Percentiles rank a stretch among this genome's conserved stretches.
These are phyloP conservation scores for Leuctra nigra DNA, from an alignment of 2,888 invertebrate species.

Conservation along the genomic window DNA sequence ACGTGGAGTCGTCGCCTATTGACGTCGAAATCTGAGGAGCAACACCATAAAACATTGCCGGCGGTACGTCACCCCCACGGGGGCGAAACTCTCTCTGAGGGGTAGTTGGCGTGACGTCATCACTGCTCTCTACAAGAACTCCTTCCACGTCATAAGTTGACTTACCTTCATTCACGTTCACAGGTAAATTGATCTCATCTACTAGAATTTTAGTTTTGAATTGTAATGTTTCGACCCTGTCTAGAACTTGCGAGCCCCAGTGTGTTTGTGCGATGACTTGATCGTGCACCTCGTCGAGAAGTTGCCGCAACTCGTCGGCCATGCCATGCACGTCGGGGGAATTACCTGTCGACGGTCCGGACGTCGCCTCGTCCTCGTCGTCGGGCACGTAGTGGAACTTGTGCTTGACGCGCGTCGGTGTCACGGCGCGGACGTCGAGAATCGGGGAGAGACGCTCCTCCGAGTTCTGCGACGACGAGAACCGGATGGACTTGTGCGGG, in stretches of 20 bases:
- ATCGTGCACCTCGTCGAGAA: conserved; percentile 41
- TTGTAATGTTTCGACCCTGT: conserved; percentile 27
- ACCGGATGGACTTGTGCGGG: conserved; percentile 19
- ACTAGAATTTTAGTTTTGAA: conserved; percentile 22
- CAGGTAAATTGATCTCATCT: conserved; percentile 17
- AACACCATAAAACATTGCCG: conserved; percentile 15
- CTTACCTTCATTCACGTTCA: conserved; percentile 27
- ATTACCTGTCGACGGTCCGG: conserved; percentile 40
- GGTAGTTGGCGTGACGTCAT: neutral
- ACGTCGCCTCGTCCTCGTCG: conserved; percentile 28
- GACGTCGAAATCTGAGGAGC: conserved; percentile 14
- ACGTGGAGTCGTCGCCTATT: neutral
- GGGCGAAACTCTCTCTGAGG: conserved; percentile 11
- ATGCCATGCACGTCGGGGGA: conserved; percentile 41
- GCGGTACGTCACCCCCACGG: neutral
- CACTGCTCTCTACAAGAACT: neutral
- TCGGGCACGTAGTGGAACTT: conserved; percentile 37
- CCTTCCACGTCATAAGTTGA: conserved; percentile 1
- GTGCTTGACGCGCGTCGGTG: conserved; percentile 40
- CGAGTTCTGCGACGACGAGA: conserved; percentile 27
- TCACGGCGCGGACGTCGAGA: conserved; percentile 40
- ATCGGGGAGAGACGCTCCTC: conserved; percentile 41
- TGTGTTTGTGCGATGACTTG: conserved; percentile 3
- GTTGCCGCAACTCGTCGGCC: conserved; percentile 45
- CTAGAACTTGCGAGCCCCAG: conserved; percentile 23